phyloP scores from a whole-genome alignment of 2,113 vertebrate genomes.

The Labrus mixtus region DNA sequence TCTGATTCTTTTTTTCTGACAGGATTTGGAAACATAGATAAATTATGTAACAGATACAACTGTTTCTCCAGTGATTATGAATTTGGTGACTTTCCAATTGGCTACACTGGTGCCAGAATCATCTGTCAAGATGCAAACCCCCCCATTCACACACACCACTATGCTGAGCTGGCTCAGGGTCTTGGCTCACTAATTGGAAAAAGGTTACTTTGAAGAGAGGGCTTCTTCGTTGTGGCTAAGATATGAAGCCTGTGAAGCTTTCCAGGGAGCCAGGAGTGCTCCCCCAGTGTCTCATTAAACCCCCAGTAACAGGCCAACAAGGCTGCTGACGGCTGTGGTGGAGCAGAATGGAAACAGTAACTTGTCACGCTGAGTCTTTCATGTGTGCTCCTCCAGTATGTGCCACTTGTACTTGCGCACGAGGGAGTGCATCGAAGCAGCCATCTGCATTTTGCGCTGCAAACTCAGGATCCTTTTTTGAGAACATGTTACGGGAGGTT shows the following conservation, averaged over 20 bases:
- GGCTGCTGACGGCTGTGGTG: conserved; percentile 62
- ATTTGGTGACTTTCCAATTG: conserved; percentile 17
- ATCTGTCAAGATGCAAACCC: conserved; percentile 29
- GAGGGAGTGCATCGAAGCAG: conserved; percentile 46
- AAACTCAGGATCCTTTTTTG: conserved; percentile 52
- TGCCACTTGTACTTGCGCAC: conserved; percentile 43
- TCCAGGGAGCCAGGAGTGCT: conserved; percentile 50
- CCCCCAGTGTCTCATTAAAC: conserved; percentile 74
- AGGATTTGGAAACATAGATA: neutral
- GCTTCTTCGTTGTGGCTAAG: conserved; percentile 54
- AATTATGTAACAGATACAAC: conserved; percentile 8
- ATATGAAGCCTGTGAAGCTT: conserved; percentile 51
- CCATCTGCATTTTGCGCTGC: conserved; percentile 51
- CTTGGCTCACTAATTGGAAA: conserved; percentile 57
- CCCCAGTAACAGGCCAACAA: conserved; percentile 57
- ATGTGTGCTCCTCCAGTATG: conserved; percentile 63
- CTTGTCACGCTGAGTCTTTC: conserved; percentile 70
- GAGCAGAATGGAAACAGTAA: conserved; percentile 57
- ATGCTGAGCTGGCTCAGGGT: conserved; percentile 44
- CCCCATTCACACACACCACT: neutral
- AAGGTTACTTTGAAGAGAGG: conserved; percentile 70
- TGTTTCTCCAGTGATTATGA: neutral
- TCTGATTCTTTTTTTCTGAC: neutral
- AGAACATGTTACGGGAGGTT: conserved; percentile 51
- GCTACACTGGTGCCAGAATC: conserved; percentile 17